Percentiles rank a stretch among this genome's conserved stretches.
These are phyloP conservation scores for Drosophila yakuba DNA, from an alignment of 1,140 invertebrate species.

Conservation along the genomic window DNA sequence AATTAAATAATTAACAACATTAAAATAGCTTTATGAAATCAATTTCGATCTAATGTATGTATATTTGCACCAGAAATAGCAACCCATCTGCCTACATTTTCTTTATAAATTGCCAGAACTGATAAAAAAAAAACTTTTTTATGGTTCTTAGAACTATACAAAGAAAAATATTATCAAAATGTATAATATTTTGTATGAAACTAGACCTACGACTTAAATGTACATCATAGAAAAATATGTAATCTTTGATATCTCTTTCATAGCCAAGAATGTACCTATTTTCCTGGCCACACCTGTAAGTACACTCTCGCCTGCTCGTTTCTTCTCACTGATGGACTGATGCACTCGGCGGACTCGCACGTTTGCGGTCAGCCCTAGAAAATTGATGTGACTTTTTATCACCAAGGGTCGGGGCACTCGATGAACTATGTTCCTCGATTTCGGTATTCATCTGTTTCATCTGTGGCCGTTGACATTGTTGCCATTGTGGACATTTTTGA, in stretches of 20 bases:
- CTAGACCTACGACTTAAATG: too few species aligned
- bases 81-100: too few species aligned
- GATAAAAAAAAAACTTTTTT: too few species aligned
- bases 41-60: too few species aligned
- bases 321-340: constrained; percentile 26
- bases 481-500: constrained; percentile 4
- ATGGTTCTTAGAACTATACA: too few species aligned
- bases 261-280: neutral
- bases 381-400: constrained; percentile 76
- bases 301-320: neutral
- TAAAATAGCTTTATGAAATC: too few species aligned
- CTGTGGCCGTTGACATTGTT: constrained; percentile 43
- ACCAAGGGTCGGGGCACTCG: constrained; percentile 28
- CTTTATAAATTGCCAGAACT: too few species aligned
- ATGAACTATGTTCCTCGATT: constrained; percentile 73
- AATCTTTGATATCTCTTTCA: neutral
- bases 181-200: too few species aligned
- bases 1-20: neutral
- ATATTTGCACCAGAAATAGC: too few species aligned
- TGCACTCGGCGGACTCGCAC: constrained; percentile 62
- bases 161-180: too few species aligned
- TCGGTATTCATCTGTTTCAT: constrained; percentile 54
- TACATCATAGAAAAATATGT: too few species aligned
- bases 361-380: constrained; percentile 70
- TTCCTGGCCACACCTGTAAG: neutral